Conservation (phyloP, 2,888 invertebrate species). For the Pantelozetes paolii region DNA sequence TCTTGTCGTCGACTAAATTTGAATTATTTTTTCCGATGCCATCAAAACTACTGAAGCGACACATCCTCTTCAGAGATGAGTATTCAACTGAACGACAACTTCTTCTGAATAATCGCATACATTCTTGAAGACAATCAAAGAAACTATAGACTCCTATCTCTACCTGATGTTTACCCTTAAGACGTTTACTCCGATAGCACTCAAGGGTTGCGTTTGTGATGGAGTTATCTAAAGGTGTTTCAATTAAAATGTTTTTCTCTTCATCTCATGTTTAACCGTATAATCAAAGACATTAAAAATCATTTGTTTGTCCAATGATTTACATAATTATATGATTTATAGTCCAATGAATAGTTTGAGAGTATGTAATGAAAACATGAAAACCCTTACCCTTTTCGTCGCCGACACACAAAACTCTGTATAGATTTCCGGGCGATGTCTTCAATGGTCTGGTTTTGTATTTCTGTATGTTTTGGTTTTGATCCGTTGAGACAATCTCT, state of each 20-base stretch:
- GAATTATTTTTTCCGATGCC: slow-evolving; percentile 53
- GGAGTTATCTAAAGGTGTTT: slow-evolving; percentile 51
- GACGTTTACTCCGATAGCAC: slow-evolving; percentile 75
- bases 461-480: not conserved
- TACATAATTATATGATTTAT: no score
- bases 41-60: slow-evolving; percentile 47
- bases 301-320: not conserved
- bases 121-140: slow-evolving; percentile 85
- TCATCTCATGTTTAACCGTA: no score
- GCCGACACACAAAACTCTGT: slow-evolving; percentile 47
- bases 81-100: slow-evolving; percentile 48
- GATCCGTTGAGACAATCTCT: slow-evolving; percentile 67
- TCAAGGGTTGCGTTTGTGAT: slow-evolving; percentile 74
- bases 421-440: slow-evolving; percentile 47
- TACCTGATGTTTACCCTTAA: slow-evolving; percentile 82
- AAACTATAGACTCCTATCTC: slow-evolving; percentile 81
- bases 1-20: slow-evolving; percentile 81
- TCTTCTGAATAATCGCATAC: slow-evolving; percentile 63
- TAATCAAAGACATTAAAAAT: not conserved
- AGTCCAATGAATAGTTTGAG: no score
- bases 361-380: no score
- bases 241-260: no score
- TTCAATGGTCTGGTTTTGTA: slow-evolving; percentile 43
- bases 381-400: slow-evolving; percentile 47
- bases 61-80: slow-evolving; percentile 45